These are phyloP conservation scores for Neopipo cinnamomea DNA, from an alignment of 2,113 vertebrate genomes.

Conservation along the genomic window DNA sequence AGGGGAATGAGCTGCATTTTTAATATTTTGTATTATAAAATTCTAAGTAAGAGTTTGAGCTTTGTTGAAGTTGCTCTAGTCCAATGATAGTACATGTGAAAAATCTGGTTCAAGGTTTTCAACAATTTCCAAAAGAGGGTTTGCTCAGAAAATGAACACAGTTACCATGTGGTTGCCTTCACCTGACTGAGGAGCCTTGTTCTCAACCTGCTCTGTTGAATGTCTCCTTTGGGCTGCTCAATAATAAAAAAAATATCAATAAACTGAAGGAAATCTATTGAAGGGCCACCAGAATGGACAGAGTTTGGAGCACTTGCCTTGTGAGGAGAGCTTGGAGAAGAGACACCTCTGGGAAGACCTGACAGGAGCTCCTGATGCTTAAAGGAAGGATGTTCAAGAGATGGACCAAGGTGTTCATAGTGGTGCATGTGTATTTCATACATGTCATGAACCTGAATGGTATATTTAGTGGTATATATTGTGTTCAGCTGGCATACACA, in stretches of 20 bases:
- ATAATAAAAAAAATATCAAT: neutral
- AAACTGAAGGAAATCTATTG: neutral
- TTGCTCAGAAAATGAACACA: neutral
- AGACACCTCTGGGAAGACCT: neutral
- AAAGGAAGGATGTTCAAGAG: neutral
- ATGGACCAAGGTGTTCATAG: neutral
- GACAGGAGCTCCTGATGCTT: neutral
- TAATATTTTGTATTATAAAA: neutral
- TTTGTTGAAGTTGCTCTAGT: neutral
- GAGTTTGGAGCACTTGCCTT: neutral
- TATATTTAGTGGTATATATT: neutral
- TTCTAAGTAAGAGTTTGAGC: neutral
- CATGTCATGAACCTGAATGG: neutral
- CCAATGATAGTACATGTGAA: neutral
- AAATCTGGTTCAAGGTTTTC: neutral
- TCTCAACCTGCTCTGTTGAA: neutral
- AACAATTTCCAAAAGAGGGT: neutral
- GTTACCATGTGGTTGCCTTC: rapidly evolving
- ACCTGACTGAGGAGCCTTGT: neutral
- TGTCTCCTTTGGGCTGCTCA: neutral
- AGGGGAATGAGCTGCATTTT: neutral
- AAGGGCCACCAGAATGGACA: neutral
- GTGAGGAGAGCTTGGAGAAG: neutral
- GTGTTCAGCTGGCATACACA: neutral
- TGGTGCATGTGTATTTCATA: neutral